phyloP scores from a whole-genome alignment of 2,888 invertebrate species.

The Onthophagus sagittarius region DNA sequence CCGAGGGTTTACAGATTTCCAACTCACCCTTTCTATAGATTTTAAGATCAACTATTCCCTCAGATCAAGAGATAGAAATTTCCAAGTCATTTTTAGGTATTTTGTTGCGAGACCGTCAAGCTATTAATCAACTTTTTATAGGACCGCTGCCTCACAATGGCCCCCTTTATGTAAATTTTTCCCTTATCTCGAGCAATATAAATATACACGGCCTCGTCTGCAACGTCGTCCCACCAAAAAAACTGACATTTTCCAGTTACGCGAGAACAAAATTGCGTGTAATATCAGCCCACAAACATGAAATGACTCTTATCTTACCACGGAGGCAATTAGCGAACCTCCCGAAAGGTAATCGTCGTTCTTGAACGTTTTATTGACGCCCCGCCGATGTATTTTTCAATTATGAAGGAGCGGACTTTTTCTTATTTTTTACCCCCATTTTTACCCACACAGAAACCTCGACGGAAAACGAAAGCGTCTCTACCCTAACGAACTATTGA shows the following conservation, averaged over 20 bases:
- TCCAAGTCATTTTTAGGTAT: not conserved
- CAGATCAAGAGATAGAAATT: not conserved
- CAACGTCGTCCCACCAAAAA: constrained; percentile 18
- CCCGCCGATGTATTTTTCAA: not conserved
- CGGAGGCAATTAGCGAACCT: constrained; percentile 31
- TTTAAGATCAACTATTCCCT: not conserved
- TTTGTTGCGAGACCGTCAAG: not conserved
- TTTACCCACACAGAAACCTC: not conserved
- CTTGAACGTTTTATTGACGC: constrained; percentile 12
- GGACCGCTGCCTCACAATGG: constrained; percentile 21
- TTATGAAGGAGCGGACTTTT: not conserved
- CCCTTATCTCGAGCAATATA: constrained; percentile 30
- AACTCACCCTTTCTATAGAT: no score
- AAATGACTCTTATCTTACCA: constrained; percentile 32
- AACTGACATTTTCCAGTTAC: constrained; percentile 29
- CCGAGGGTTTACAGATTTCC: no score
- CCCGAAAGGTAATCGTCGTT: constrained; percentile 24
- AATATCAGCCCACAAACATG: constrained; percentile 27
- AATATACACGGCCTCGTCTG: constrained; percentile 25
- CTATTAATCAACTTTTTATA: constrained; percentile 25
- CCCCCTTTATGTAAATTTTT: constrained; percentile 29
- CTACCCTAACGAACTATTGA: constrained; percentile 25
- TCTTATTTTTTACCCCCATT: not conserved
- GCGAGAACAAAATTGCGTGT: constrained; percentile 26
- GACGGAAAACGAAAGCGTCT: constrained; percentile 20